Evolutionary conservation across 2,888 invertebrate genomes (phyloP), one percentile per base, ranked within the genome.

Genomic region (Nymphalis urticae): DNA sequence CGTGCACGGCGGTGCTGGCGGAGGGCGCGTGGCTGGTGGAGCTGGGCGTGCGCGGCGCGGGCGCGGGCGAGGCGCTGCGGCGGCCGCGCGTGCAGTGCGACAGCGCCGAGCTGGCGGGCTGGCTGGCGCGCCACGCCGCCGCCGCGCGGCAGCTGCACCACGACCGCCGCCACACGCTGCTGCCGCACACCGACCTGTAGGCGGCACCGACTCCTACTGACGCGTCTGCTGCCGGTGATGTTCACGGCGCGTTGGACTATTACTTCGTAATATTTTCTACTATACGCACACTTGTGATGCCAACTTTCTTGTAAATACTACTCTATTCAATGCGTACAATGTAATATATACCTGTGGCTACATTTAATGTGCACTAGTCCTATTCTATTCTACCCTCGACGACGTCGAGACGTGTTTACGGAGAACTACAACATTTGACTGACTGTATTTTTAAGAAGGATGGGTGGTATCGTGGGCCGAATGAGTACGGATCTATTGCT

Each of bases 81-180:
- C 93, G 95, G 75, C 97, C 97, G 53, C 94, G 95, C 84, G 96
- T 97, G 75, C 94, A 96, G 80, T 97, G 97, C 85, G 96, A 96
- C 86, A 94, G 94, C 73, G 94, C 94, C 69, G 94, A 94, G 75
- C 94, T 96, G 74, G 96, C 97, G 21, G 93, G 93, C 73, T 94
- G 95, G 90, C 95, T 95, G 74, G 95, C 95, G 36, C 95, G 96
- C 75, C 96, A 97, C 93, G 97, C 98, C 73, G 97, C 97, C 81
- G 97, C 97, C 88, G 98, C 98, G 67, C 96, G 96, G 85, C 95
- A 95, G 80, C 95, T 97, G 82, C 96, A 96, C 88, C 95, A 96
- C 83, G 98, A 98, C 90, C 94, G 95, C 73, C 94, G 94, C 80
- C 95, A 97, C 83, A 97, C 97, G 66, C 92, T 96, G 74, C 92